Evolutionary conservation across 2,888 invertebrate species (phyloP).

Genomic region (Abrostola tripartita): DNA sequence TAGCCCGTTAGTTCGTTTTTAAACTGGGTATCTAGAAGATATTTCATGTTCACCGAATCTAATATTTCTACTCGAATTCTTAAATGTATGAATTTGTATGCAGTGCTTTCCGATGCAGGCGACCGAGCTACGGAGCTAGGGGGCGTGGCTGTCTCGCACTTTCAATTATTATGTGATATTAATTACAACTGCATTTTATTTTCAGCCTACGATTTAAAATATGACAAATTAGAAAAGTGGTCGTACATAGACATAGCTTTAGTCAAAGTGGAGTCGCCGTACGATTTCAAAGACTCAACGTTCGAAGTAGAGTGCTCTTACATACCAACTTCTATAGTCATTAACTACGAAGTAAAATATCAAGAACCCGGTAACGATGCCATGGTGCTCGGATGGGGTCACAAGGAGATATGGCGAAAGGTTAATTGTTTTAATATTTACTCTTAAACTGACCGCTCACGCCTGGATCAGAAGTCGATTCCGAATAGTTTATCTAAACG

Average conservation of each 20-base stretch:
- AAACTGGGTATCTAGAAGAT: too few species aligned
- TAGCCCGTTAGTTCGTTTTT: neutral
- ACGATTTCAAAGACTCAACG: constrained; percentile 42
- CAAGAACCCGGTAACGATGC: constrained; percentile 54
- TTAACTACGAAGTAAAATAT: constrained; percentile 59
- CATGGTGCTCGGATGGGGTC: constrained; percentile 66
- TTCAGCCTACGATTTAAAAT: constrained; percentile 65
- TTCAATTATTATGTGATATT: too few species aligned
- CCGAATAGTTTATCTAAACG: too few species aligned
- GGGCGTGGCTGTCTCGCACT: too few species aligned
- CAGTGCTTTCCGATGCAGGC: too few species aligned
- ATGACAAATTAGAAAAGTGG: constrained; percentile 63
- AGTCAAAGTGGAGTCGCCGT: constrained; percentile 66
- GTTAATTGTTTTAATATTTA: constrained; percentile 39
- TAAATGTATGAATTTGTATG: too few species aligned
- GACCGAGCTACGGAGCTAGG: too few species aligned
- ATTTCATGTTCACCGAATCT: too few species aligned
- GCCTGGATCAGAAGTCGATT: too few species aligned
- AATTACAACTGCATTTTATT: neutral
- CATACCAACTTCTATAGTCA: constrained; percentile 52
- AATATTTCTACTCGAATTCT: too few species aligned
- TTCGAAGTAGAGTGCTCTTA: constrained; percentile 57
- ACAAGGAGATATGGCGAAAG: constrained; percentile 52
- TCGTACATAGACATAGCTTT: constrained; percentile 68
- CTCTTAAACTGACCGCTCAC: neutral